phyloP scores from a whole-genome alignment of 2,888 invertebrate species.

The Argyresthia albistria region DNA sequence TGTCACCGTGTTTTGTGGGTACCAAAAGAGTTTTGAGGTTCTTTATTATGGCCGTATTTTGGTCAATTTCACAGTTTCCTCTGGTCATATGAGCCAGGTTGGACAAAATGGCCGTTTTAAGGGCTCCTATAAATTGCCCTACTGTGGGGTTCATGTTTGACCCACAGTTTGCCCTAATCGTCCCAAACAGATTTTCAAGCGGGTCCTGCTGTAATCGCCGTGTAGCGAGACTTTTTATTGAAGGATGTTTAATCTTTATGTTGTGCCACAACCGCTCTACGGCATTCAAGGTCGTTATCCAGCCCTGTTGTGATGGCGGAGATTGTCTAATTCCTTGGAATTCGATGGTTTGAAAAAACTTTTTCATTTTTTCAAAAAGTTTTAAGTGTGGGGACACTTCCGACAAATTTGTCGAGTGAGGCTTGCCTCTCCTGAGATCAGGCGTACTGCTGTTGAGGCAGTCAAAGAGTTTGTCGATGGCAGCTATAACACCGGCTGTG shows the following conservation, averaged over 20 bases:
- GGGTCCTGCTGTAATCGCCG: slow-evolving; percentile 10
- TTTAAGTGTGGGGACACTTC: not conserved
- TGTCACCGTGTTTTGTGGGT: too few relatives aligned
- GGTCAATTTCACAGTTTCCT: slow-evolving; percentile 13
- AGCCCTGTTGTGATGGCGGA: slow-evolving; percentile 1
- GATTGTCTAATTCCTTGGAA: not conserved
- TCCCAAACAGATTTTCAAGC: slow-evolving; percentile 15
- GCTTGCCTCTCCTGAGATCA: not conserved
- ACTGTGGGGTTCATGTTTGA: slow-evolving; percentile 16
- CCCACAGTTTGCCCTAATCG: slow-evolving; percentile 14
- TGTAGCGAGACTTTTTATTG: slow-evolving; percentile 15
- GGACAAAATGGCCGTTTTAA: slow-evolving; percentile 13
- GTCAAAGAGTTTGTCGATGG: not conserved
- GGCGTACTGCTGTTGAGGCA: not conserved
- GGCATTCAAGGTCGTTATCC: slow-evolving; percentile 2
- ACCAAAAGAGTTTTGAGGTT: not conserved
- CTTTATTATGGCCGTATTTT: slow-evolving; percentile 9
- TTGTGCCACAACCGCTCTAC: slow-evolving; percentile 3
- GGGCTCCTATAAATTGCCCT: slow-evolving; percentile 15
- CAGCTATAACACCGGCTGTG: not conserved
- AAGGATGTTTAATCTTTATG: slow-evolving; percentile 6
- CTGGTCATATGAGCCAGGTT: slow-evolving; percentile 6
- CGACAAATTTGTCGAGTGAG: not conserved
- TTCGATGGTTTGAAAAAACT: not conserved
- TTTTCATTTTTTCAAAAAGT: not conserved